Evolutionary conservation across 2,113 vertebrate genomes (phyloP).

Genomic region (Calonectris borealis): DNA sequence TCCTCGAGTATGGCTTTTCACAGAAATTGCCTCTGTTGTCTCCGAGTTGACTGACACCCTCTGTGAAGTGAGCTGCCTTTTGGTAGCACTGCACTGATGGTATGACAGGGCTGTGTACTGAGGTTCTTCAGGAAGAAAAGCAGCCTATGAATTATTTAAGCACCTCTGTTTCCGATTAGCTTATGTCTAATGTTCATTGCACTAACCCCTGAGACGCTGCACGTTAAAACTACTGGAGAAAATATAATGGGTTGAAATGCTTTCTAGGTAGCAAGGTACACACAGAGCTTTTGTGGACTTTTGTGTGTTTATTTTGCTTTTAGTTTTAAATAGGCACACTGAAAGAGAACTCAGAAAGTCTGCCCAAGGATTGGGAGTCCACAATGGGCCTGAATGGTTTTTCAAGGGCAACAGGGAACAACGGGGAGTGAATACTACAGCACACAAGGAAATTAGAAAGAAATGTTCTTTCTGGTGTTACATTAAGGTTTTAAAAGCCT

Average conservation of each 20-base stretch:
- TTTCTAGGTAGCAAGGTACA: slow-evolving; percentile 57
- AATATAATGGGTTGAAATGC: slow-evolving; percentile 53
- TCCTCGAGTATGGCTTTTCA: neutral
- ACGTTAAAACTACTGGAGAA: slow-evolving; percentile 1
- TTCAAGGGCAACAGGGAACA: slow-evolving; percentile 2
- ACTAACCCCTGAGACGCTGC: neutral
- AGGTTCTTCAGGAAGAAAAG: neutral
- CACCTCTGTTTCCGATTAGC: slow-evolving; percentile 43
- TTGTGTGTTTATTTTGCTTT: slow-evolving; percentile 44
- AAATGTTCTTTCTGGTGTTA: slow-evolving; percentile 14
- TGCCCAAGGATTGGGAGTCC: neutral
- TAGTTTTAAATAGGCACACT: slow-evolving; percentile 29
- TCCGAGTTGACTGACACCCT: neutral
- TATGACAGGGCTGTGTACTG: neutral
- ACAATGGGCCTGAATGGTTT: neutral
- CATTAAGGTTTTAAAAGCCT: slow-evolving; percentile 23
- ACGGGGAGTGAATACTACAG: neutral
- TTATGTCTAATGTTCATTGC: slow-evolving; percentile 31
- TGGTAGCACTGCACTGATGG: neutral
- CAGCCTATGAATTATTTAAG: slow-evolving; percentile 56
- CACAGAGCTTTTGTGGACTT: slow-evolving; percentile 41
- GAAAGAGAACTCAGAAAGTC: neutral
- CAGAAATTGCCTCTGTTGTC: neutral
- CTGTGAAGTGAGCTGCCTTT: slow-evolving; percentile 14
- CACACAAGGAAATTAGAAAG: neutral